phyloP scores from a whole-genome alignment of 2,797 vertebrate species.

The Iguana delicatissima region DNA sequence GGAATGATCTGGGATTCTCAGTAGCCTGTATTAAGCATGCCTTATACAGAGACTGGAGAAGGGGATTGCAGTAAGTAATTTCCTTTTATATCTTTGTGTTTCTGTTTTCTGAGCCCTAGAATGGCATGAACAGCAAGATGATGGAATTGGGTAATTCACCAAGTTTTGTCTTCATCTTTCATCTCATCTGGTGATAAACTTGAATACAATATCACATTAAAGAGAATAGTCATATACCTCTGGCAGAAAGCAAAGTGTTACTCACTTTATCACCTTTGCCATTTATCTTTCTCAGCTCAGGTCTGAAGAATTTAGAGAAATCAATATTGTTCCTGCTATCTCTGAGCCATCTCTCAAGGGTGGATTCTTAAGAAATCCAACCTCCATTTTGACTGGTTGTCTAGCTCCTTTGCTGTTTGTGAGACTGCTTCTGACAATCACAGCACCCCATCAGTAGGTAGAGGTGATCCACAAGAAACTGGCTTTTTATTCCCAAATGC shows the following conservation, averaged over 20 bases:
- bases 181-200: constrained; percentile 42
- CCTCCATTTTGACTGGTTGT: background rate
- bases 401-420: background rate
- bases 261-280: constrained; percentile 42
- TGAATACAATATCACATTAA: constrained; percentile 36
- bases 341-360: constrained; percentile 33
- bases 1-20: constrained; percentile 47
- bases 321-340: constrained; percentile 48
- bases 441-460: background rate
- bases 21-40: constrained; percentile 45
- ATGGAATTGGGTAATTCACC: constrained; percentile 30
- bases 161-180: constrained; percentile 46
- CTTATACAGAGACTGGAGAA: constrained; percentile 34
- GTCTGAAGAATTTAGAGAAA: constrained; percentile 42
- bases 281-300: constrained; percentile 55
- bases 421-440: background rate
- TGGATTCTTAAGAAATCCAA: constrained; percentile 28
- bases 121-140: constrained; percentile 32
- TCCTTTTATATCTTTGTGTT: constrained; percentile 49
- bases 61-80: constrained; percentile 44
- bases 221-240: constrained; percentile 10
- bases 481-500: background rate
- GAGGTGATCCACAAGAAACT: background rate
- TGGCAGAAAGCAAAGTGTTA: constrained; percentile 15
- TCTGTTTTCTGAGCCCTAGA: constrained; percentile 50